These are phyloP conservation scores for Nibea coibor DNA, from an alignment of 2,113 vertebrate species.

Conservation along the genomic window DNA sequence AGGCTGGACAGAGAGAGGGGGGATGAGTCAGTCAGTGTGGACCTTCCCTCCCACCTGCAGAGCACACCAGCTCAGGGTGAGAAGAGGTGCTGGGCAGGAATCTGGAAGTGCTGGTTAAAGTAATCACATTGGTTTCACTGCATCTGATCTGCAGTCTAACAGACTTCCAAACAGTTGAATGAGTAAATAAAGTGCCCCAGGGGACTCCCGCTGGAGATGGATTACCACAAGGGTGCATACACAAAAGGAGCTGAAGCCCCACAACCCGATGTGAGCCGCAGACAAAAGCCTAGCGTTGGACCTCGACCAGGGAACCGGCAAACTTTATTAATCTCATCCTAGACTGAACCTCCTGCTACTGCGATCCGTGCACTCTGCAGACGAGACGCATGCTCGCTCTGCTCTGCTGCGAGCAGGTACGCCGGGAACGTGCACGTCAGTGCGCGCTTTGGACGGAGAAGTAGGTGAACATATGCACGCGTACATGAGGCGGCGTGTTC, in stretches of 20 bases:
- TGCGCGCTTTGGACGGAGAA: neutral
- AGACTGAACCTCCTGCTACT: slow-evolving; percentile 54
- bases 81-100: slow-evolving; percentile 79
- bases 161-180: slow-evolving; percentile 90
- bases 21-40: slow-evolving; percentile 49
- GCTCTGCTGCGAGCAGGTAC: slow-evolving; percentile 36
- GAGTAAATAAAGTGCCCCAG: slow-evolving; percentile 91
- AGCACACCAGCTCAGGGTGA: slow-evolving; percentile 62
- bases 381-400: slow-evolving; percentile 15
- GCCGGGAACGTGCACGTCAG: too few species aligned
- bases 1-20: slow-evolving; percentile 40
- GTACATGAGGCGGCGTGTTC: neutral
- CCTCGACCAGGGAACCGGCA: slow-evolving; percentile 73
- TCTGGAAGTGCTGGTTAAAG: slow-evolving; percentile 86
- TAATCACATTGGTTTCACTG: slow-evolving; percentile 91
- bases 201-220: slow-evolving; percentile 86
- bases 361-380: slow-evolving; percentile 36
- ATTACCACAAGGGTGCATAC: slow-evolving; percentile 88
- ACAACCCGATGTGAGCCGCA: slow-evolving; percentile 79
- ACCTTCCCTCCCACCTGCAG: slow-evolving; percentile 70
- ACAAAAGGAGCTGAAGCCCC: slow-evolving; percentile 88
- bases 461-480: slow-evolving; percentile 18
- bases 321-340: slow-evolving; percentile 81
- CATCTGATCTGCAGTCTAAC: slow-evolving; percentile 89
- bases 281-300: slow-evolving; percentile 75